Base-by-base conservation (phyloP, 2,113 vertebrate species). In the Morone chrysops region DNA sequence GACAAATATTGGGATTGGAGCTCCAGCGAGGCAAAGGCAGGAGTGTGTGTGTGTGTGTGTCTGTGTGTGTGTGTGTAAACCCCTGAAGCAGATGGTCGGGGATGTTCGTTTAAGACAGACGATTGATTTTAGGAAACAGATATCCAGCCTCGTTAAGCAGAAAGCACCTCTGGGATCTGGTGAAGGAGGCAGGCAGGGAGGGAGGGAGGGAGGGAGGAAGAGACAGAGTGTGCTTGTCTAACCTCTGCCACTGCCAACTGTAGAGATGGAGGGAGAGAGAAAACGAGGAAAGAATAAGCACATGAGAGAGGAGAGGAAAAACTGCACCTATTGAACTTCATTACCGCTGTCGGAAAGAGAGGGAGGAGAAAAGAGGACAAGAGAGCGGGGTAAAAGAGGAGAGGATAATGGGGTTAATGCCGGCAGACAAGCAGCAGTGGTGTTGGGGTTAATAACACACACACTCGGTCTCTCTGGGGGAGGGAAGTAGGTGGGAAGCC, bases 31-130 rank as follows among this genome's bases (percentile, higher is more conserved):
- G 75, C 48, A 47, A 94, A 92, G 59, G 67, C 78, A 94, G 95
- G 60, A 80, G 70, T 62, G 53, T 61, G 54, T 40, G 62, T 62
- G 62, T 47, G 54, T 74, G 47, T 65, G 70, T 83, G 76, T 59
- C 36, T 36, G 63, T 11, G 61, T 69, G 65, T 76, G 80, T 84
- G 79, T 86, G 91, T 57, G 74, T 71, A 68, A 85, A 85, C 95
- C 83, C 95, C 96, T 77, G 92, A 83, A 99, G 96, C 98, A 99
- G 97, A 99, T 98, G 98, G 97, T 94, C 94, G 94, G 95, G 96
- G 97, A 97, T 96, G 96, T 96, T 97, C 97, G 96, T 97, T 99
- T 97, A 98, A 94, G 93, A 93, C 93, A 93, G 96, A 94, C 93
- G 92, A 94, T 96, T 95, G 96, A 99, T 99, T 97, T 97, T 93